Evolutionary conservation across 2,888 invertebrate species (phyloP).

Genomic region (Drosophila mercatorum): DNA sequence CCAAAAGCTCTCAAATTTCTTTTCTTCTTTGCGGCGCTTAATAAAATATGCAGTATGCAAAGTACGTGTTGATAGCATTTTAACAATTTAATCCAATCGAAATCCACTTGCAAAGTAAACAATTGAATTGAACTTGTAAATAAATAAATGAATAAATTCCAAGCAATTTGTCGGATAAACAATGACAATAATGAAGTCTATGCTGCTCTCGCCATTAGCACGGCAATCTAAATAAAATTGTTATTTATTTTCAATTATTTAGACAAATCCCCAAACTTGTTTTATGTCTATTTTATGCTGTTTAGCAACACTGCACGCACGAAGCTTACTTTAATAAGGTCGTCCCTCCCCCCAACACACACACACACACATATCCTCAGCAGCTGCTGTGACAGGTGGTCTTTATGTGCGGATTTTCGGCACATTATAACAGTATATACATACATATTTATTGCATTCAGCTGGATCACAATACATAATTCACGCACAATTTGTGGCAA

Average conservation of each 20-base stretch:
- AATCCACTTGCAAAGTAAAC: neutral
- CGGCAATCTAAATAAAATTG: constrained; percentile 22
- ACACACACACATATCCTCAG: constrained; percentile 3
- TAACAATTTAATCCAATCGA: neutral
- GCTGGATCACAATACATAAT: constrained; percentile 57
- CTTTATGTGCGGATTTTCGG: constrained; percentile 28
- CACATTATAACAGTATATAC: constrained; percentile 25
- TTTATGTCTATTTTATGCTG: constrained; percentile 30
- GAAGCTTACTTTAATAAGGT: constrained; percentile 32
- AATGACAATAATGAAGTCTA: neutral
- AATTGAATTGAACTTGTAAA: constrained; percentile 3
- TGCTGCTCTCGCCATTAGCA: neutral
- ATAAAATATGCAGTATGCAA: neutral
- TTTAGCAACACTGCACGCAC: constrained; percentile 25
- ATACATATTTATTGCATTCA: constrained; percentile 22
- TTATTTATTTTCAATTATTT: constrained; percentile 60
- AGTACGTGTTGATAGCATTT: neutral
- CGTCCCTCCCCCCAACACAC: neutral
- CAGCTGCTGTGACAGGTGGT: constrained; percentile 40
- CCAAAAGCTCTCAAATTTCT: neutral
- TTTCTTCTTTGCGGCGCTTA: neutral
- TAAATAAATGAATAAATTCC: constrained; percentile 4
- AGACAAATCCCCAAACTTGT: constrained; percentile 17
- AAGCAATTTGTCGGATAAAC: neutral
- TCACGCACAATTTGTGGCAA: constrained; percentile 72